Base-by-base conservation (phyloP, 2,113 vertebrate species). In the Dasyornis broadbenti region DNA sequence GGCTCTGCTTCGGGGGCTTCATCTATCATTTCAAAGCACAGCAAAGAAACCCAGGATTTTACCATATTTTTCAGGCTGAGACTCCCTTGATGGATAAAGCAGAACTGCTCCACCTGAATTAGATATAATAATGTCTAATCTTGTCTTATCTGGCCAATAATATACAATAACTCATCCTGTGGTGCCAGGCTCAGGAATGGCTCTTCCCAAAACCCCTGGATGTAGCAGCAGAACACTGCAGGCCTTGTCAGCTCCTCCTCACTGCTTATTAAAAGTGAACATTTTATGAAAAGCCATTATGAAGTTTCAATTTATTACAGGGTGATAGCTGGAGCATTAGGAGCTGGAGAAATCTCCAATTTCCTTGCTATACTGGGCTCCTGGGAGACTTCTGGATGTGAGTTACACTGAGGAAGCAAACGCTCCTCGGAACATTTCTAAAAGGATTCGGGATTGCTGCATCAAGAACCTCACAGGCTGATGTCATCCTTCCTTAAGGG, bases 291-390 rank as follows among this genome's bases (percentile, higher is more conserved):
- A 87, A 94, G 84, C 61, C 78, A 89, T 92, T 78, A 89, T 10
- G 69, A 86, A 83, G 83, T 13, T 4, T 15, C 83, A 78, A 65
- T 94, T 89, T 69, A 89, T 86, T 78, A 75, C 56, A 24, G 31
- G 39, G 65, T 10, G 78, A 91, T 71, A 75, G 89, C 83, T 73
- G 50, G 45, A 94, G 64, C 72, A 69, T 90, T 68, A 91, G 49
- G 70, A 87, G 82, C 57, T 72, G 76, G 30, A 94, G 80, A 69
- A 92, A 81, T 45, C 73, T 94, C 83, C 26, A 3, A 22, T 91
- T 89, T 82, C 64, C 75, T 9, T 63, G 53, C 71, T 86, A 89
- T 81, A 96, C 42, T 59, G 73, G 65, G 31, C 91, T 89, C 93
- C 31, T 78, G 92, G 90, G 93, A 92, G 84, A 22, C 3, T 2